Base-by-base conservation (phyloP, 2,888 invertebrate genomes). In the Phlogophora meticulosa region DNA sequence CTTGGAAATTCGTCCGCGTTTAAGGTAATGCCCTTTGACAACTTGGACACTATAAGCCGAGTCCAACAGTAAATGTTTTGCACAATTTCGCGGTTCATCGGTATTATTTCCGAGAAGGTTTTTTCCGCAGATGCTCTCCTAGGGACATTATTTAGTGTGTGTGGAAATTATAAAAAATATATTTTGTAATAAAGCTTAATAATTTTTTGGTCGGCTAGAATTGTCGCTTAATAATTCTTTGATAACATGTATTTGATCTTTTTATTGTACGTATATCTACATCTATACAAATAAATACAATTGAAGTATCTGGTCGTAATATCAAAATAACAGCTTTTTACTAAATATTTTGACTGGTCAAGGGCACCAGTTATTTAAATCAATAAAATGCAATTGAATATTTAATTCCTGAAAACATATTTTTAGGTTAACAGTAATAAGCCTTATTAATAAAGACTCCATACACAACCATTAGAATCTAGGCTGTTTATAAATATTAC, bases 11-110 rank as follows among this genome's bases (percentile, higher is more conserved):
- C 48, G 57, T 58, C 32, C 45, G 53, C 46, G n/a, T 28, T 34
- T 34, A 28, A 58, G 43, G 17, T 76, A 80, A 75, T 61, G 1
- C 76, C 40, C 1, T 43, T 38, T 80, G 76, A 68, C 76, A 75
- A 75, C 49, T 80, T 76, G 49, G 76, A 80, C 76, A 69, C 28
- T 55, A 9, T 75, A 80, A 75, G 57, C 80, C 11, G 48, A 34
- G 52, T 57, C 17, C 38, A n/a, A 58, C 43, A 43, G 36, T 43
- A 36, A 57, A 38, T 45, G 46, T 45, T 56, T 32, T 15, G 34
- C n/a, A 7, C 20, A 10, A 38, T 57, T 43, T 32, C 4, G 24
- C 40, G 5, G 13, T 20, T 11, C 40, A 48, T 24, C 15, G 24
- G 24, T 34, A 55, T 28, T 60, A 20, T 45, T 40, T 4, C 9